Base-by-base conservation (phyloP, 92 coral and sea anemone species). In the Phenganax marumi region DNA sequence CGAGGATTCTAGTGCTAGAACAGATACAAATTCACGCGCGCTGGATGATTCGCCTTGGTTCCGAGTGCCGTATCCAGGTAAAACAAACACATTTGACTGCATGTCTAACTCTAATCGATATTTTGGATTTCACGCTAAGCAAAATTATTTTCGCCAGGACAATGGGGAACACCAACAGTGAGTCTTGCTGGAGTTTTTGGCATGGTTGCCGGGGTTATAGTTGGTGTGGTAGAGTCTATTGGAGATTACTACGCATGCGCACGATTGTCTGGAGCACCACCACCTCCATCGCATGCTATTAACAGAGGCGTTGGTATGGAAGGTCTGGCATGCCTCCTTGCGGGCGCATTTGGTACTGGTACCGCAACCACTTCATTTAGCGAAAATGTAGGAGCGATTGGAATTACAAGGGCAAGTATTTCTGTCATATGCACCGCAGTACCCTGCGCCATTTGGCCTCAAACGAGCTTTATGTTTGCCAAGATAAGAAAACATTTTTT, bases 171-270 rank as follows among this genome's bases (percentile, higher is more conserved):
- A 10, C 98, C 98, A 0, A 93, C 97, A 16, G 92, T 93, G 43
- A 93, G 97, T 84, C 88, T 90, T 47, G 97, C 98, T 14, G 94
- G 97, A 43, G 97, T 94, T 68, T 94, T 94, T 86, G 98, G 98
- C 80, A 94, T 94, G 91, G 77, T 94, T 24, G 98, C 97, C 19
- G 97, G 97, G 10, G 97, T 93, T 22, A 49, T 93, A 70, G 97
- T 91, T 21, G 92, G 97, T 25, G 88, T 93, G 69, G 83, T 93
- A 49, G 97, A 93, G 79, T 93, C 97, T 24, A 97, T 93, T 39
- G 97, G 97, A 14, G 97, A 93, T 69, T 93, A 93, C 86, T 93
- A 93, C 90, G 97, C 97, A 64, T 93, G 97, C 81, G 97, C 97
- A 10, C 73, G 97, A 46, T 86, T 93, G 16, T 88, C 97, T 43